Conservation (phyloP, 2,888 invertebrate species). For the Philopedon plagiatum region DNA sequence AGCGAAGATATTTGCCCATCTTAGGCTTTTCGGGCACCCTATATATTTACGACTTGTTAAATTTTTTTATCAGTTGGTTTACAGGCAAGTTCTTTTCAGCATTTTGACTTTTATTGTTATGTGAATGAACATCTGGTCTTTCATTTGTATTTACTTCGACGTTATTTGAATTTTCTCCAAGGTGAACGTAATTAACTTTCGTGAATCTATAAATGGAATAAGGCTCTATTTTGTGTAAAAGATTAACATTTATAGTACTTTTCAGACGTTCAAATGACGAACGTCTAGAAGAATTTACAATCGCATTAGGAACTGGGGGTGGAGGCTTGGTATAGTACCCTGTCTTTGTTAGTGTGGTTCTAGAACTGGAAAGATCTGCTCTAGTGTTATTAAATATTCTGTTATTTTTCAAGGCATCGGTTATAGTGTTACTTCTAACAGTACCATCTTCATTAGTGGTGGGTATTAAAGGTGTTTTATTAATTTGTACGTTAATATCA, state of each 20-base stretch:
- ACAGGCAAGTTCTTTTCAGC: too few relatives aligned
- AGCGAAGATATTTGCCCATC: too few relatives aligned
- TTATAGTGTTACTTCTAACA: constrained; percentile 66
- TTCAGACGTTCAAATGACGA: constrained; percentile 63
- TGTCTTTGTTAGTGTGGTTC: not conserved
- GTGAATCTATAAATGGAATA: not conserved
- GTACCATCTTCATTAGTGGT: constrained; percentile 76
- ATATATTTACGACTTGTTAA: too few relatives aligned
- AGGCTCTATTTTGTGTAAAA: not conserved
- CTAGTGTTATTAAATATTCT: constrained; percentile 39
- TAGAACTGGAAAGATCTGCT: constrained; percentile 1
- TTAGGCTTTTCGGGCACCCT: too few relatives aligned
- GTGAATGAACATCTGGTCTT: not conserved
- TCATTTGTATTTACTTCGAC: not conserved
- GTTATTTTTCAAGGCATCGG: constrained; percentile 47
- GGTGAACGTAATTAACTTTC: constrained; percentile 6
- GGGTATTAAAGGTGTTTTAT: constrained; percentile 74
- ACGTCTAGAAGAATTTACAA: constrained; percentile 37
- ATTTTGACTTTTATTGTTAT: not conserved
- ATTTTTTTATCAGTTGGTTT: too few relatives aligned
- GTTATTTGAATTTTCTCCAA: not conserved
- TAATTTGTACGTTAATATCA: constrained; percentile 69
- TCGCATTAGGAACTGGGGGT: constrained; percentile 26
- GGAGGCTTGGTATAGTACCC: constrained; percentile 14
- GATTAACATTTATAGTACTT: constrained; percentile 51